Conservation (phyloP, 2,888 invertebrate species). For the Cryptocheilus praepositus region DNA sequence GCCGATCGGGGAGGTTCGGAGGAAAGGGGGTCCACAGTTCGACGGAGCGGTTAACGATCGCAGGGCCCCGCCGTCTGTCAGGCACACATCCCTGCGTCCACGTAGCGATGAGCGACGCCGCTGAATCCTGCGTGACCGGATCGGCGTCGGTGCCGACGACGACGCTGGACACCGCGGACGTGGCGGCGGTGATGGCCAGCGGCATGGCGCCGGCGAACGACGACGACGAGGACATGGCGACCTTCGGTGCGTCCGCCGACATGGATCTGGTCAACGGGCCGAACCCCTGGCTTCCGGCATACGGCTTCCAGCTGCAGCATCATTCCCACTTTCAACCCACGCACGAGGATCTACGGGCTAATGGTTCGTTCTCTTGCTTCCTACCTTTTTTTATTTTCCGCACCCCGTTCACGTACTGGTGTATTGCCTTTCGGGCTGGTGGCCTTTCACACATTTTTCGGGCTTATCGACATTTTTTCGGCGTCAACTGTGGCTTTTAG, state of each 20-base stretch:
- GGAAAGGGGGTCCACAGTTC: constrained; percentile 67
- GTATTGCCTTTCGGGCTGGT: no score
- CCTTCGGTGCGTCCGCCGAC: constrained; percentile 55
- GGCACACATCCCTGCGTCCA: constrained; percentile 37
- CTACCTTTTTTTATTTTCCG: constrained; percentile 2
- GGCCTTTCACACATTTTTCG: no score
- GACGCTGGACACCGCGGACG: constrained; percentile 34
- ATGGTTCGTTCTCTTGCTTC: constrained; percentile 63
- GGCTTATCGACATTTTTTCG: no score
- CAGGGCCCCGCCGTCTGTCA: constrained; percentile 46
- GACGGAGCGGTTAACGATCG: constrained; percentile 65
- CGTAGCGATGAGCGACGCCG: constrained; percentile 36
- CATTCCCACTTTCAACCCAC: constrained; percentile 76
- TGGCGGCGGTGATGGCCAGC: constrained; percentile 44
- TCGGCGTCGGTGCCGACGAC: constrained; percentile 31
- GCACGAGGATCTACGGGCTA: constrained; percentile 72
- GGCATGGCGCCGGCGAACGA: constrained; percentile 31
- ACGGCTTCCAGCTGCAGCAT: constrained; percentile 82
- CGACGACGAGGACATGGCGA: constrained; percentile 49
- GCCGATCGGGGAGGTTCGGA: constrained; percentile 53
- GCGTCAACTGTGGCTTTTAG: no score
- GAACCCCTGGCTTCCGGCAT: constrained; percentile 87
- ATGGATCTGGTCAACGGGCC: constrained; percentile 77
- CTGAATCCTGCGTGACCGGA: constrained; percentile 19
- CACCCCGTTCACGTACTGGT: no score